A percentile compares a stretch with the other conserved stretches of the same genome.
These are phyloP conservation scores for Hirundo rustica DNA, from an alignment of 2,797 vertebrate genomes.

Conservation along the genomic window DNA sequence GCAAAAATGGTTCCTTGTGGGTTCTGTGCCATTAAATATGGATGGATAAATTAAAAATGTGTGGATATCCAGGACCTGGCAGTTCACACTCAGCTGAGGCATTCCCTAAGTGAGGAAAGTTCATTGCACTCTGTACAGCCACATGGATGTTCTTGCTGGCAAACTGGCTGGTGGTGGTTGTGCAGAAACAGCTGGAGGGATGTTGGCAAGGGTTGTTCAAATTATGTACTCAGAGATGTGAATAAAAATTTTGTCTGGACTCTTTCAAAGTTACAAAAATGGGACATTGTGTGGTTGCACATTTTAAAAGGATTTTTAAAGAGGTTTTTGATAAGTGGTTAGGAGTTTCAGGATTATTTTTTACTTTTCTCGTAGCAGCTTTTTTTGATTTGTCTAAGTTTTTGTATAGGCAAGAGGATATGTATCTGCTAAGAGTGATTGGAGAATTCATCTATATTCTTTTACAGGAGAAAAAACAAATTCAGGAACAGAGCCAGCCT, in stretches of 20 bases:
- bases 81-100: not conserved
- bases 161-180: not conserved
- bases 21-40: not conserved
- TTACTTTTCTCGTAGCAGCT: rapidly evolving
- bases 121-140: not conserved
- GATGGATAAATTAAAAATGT: not conserved
- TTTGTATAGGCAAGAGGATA: not conserved
- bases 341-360: not conserved
- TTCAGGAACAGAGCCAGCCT: not conserved
- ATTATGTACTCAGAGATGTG: rapidly evolving
- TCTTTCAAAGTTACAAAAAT: not conserved
- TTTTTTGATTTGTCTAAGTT: not conserved
- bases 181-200: not conserved
- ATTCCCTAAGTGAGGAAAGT: not conserved
- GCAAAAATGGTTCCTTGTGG: not conserved
- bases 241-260: not conserved
- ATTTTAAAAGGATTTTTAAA: not conserved
- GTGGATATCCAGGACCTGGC: not conserved
- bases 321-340: not conserved
- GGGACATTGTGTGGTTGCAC: not conserved
- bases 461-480: not conserved
- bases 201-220: not conserved
- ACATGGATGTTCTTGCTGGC: not conserved
- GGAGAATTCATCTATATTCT: not conserved
- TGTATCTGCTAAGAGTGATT: not conserved